Evolutionary conservation across 2,888 invertebrate genomes (phyloP).

Genomic region (Acholoe squamosa): DNA sequence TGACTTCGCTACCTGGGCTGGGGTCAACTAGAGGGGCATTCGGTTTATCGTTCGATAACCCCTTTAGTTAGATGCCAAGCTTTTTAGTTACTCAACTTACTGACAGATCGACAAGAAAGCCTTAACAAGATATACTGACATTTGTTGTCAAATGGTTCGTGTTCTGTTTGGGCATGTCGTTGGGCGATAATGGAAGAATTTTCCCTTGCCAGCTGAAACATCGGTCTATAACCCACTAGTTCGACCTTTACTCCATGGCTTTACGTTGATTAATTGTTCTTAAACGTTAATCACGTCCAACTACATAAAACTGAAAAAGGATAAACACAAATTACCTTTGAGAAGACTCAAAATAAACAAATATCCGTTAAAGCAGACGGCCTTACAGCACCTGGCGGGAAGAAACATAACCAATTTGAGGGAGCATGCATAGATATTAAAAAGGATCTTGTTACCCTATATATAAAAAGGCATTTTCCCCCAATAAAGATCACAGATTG

Average conservation of each 20-base stretch:
- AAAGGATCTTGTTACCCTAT: too few relatives aligned
- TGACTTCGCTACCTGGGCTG: too few relatives aligned
- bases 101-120: too few relatives aligned
- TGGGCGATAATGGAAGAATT: not conserved
- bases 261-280: not conserved
- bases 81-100: too few relatives aligned
- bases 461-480: too few relatives aligned
- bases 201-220: not conserved
- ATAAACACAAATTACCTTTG: not conserved
- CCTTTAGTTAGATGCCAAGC: too few relatives aligned
- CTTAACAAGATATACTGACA: too few relatives aligned
- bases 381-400: not conserved
- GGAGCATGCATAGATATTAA: not conserved
- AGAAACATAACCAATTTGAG: not conserved
- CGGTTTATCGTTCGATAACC: too few relatives aligned
- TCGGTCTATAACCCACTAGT: not conserved
- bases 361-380: constrained; percentile 5
- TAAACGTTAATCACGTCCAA: not conserved
- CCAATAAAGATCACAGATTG: too few relatives aligned
- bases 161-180: constrained; percentile 20
- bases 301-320: too few relatives aligned
- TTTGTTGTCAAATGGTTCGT: not conserved
- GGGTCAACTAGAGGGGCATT: too few relatives aligned
- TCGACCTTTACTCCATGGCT: not conserved
- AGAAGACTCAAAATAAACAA: not conserved